These are phyloP conservation scores for Zaprionus africanus DNA, from an alignment of 1,140 invertebrate genomes.

Conservation along the genomic window DNA sequence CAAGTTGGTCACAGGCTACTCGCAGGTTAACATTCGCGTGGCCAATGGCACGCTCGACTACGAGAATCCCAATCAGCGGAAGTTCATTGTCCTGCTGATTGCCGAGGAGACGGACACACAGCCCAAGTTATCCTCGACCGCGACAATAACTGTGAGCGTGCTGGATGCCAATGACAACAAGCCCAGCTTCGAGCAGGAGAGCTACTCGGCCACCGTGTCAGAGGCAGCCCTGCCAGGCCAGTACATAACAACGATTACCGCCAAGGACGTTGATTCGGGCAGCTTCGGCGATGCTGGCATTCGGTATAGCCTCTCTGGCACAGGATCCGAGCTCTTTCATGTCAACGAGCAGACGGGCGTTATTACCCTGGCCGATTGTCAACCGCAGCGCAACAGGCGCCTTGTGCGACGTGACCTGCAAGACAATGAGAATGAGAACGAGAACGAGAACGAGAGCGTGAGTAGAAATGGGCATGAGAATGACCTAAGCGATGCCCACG, in stretches of 20 bases:
- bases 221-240: constrained; percentile 90
- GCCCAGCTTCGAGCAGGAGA: constrained; percentile 90
- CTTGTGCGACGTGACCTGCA: constrained; percentile 66
- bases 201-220: constrained; percentile 89
- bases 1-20: constrained; percentile 90
- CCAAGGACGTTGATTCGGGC: constrained; percentile 93
- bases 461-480: background rate
- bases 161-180: constrained; percentile 96
- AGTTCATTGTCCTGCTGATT: constrained; percentile 94
- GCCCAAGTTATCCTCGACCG: constrained; percentile 91
- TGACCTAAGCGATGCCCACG: constrained; percentile 22
- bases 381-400: constrained; percentile 58
- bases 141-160: constrained; percentile 93
- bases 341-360: constrained; percentile 92
- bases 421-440: constrained; percentile 36
- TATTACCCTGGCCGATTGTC: constrained; percentile 92
- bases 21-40: constrained; percentile 92
- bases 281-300: constrained; percentile 90
- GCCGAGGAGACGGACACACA: constrained; percentile 92
- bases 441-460: constrained; percentile 1
- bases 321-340: constrained; percentile 92
- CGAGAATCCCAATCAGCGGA: constrained; percentile 95
- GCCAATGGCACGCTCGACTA: constrained; percentile 93
- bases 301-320: constrained; percentile 93
- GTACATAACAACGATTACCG: constrained; percentile 90